Evolutionary conservation across 2,888 invertebrate genomes (phyloP), one percentile per base, ranked within the genome.

Genomic region (Urechis unicinctus): DNA sequence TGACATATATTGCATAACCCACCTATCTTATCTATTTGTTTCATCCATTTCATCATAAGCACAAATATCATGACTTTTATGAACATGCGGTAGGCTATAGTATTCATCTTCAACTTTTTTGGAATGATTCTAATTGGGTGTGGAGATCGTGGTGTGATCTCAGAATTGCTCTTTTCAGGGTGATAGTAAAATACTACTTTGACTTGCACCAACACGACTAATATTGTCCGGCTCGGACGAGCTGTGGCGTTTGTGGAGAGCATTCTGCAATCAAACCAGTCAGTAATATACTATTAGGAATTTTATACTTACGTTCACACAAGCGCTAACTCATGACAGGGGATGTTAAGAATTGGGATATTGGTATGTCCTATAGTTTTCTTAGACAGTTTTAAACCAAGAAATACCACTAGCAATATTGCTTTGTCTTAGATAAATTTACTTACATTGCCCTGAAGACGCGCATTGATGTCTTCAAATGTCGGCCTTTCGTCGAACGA

Each of bases 221-320:
- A 77, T 61, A 28, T 66, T 61, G 50, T 75, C 75, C 3, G 78
- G 77, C 31, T 74, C 72, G 1, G 77, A 77, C 3, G 71, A 71
- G 54, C 78, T 78, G 65, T 74, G 75, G 13, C 71, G 64, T 57
- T 73, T 74, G 61, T 75, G 70, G 41, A 74, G 67, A n/a, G 67
- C 66, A 17, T 63, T 63, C 72, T 72, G 65, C 5, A 65, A 62
- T 4, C 50, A 42, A 52, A 36, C n/a, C n/a, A n/a, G n/a, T n/a
- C n/a, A n/a, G n/a, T n/a, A 28, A 43, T 9, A 51, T 42, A 29
- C 9, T 6, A 45, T 13, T 2, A 48, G 9, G 24, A 6, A 9
- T 22, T 9, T 6, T 25, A 47, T 25, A 21, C 31, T 29, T 22
- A 5, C 4, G 3, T 1, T 5, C 2, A 25, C 13, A 52, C 21